Base-by-base conservation (phyloP, 1,140 invertebrate species). In the Drosophila punjabiensis region DNA sequence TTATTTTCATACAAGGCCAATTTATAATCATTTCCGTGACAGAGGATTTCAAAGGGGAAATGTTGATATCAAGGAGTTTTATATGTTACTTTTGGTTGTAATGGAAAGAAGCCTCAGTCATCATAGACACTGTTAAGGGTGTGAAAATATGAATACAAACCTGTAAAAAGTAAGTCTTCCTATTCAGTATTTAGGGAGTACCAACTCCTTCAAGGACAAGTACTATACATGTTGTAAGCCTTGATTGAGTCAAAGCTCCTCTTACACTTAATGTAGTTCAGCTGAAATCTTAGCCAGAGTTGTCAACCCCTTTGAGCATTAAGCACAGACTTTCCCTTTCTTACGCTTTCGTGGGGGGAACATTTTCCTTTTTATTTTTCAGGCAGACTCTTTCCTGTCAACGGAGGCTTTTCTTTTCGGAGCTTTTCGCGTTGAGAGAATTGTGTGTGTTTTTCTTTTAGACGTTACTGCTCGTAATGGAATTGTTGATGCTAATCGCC, bases 401-500 rank as follows among this genome's bases (percentile, higher is more conserved):
- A 53, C 76, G 69, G 58, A 79, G 81, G 67, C 70, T 84, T 89
- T 53, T 60, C 69, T 81, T 84, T 55, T 60, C 56, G 39, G 7
- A 63, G 50, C 61, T 59, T 35, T 68, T 70, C 60, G 53, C 64
- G 73, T 47, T 81, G 47, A 30, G 60, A n/a, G 63, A 81, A 71
- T 18, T 76, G 39, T 62, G 39, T 62, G 28, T 68, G 33, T 52
- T 52, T 76, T 68, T 59, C 59, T 67, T 76, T 85, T 50, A 39
- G 33, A 35, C 24, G 24, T 58, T 68, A 78, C 48, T 76, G 74
- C 50, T 81, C 81, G 60, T 89, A 85, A 85, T 89, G 78, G 81
- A 89, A 88, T 88, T 88, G 81, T 89, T 84, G 89, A 89, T 88
- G 85, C 71, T 82, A 89, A 70, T 60, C 53, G 37, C 45, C 18